A percentile compares a stretch with the other conserved stretches of the same genome.
Evolutionary conservation across 2,797 vertebrate species (phyloP).

Genomic region (Lateolabrax maculatus): DNA sequence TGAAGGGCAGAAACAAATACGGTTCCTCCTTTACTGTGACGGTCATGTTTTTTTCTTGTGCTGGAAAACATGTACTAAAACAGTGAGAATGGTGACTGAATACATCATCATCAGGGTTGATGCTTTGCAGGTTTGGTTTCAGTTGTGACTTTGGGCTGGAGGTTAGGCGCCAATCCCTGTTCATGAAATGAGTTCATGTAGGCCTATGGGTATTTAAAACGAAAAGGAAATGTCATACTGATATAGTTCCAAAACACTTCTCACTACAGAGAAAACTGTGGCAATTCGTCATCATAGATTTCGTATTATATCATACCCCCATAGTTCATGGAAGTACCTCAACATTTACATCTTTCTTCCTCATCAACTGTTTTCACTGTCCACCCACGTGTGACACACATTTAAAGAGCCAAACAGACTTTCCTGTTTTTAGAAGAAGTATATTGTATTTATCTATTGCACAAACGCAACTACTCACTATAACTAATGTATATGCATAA

Average conservation of each 20-base stretch:
- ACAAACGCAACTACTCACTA: not conserved
- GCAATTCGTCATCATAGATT: not conserved
- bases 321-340: not conserved
- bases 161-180: not conserved
- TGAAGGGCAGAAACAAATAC: conserved; percentile 26
- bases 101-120: not conserved
- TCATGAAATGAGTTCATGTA: not conserved
- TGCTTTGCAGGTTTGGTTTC: conserved; percentile 30
- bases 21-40: not conserved
- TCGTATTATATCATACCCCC: not conserved
- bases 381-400: conserved; percentile 32
- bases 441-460: not conserved
- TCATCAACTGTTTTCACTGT: conserved; percentile 8
- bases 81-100: not conserved
- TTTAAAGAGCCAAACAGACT: conserved; percentile 5
- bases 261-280: not conserved
- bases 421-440: conserved; percentile 3
- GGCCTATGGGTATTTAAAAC: not conserved
- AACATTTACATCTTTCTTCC: conserved; percentile 13
- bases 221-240: not conserved
- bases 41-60: not conserved
- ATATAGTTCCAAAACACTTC: not conserved
- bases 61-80: not conserved
- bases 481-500: not conserved
- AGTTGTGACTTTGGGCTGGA: conserved; percentile 29